Percentiles rank a stretch among this genome's conserved stretches.
phyloP scores from a whole-genome alignment of 2,888 invertebrate species.

The Auanema freiburgensis region DNA sequence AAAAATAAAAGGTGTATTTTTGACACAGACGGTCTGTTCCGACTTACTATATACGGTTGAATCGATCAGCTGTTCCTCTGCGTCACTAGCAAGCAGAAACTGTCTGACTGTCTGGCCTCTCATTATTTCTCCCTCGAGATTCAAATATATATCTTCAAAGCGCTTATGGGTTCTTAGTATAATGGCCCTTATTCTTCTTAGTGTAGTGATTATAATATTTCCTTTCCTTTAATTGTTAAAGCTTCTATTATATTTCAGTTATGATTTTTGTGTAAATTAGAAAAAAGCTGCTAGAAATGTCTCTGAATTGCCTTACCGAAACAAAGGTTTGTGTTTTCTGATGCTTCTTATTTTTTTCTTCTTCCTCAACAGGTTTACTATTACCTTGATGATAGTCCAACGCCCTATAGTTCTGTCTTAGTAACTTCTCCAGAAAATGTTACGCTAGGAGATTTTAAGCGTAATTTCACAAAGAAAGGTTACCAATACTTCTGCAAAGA shows the following conservation, averaged over 20 bases:
- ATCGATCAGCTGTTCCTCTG: too few relatives aligned
- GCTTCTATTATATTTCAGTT: not conserved
- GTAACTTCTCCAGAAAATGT: conserved; percentile 37
- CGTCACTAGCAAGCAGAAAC: too few relatives aligned
- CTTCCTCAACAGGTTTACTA: conserved; percentile 50
- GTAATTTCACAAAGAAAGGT: conserved; percentile 47
- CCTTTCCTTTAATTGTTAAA: conserved; percentile 7
- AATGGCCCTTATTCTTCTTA: not conserved
- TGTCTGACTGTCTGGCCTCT: too few relatives aligned
- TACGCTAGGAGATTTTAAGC: conserved; percentile 55
- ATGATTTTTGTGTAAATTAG: not conserved
- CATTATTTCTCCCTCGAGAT: too few relatives aligned
- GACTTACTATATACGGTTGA: too few relatives aligned
- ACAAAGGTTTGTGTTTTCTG: too few relatives aligned
- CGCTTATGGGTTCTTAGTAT: too few relatives aligned
- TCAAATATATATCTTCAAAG: too few relatives aligned
- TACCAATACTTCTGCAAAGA: conserved; percentile 57
- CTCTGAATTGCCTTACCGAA: too few relatives aligned
- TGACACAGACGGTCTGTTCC: too few relatives aligned
- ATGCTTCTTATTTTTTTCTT: too few relatives aligned
- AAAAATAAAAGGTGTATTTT: too few relatives aligned
- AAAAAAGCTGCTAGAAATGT: not conserved
- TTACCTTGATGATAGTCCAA: conserved; percentile 56
- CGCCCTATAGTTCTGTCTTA: conserved; percentile 53
- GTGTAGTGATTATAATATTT: not conserved